Base-by-base conservation (phyloP, 2,888 invertebrate genomes). In the Xestia xanthographa region DNA sequence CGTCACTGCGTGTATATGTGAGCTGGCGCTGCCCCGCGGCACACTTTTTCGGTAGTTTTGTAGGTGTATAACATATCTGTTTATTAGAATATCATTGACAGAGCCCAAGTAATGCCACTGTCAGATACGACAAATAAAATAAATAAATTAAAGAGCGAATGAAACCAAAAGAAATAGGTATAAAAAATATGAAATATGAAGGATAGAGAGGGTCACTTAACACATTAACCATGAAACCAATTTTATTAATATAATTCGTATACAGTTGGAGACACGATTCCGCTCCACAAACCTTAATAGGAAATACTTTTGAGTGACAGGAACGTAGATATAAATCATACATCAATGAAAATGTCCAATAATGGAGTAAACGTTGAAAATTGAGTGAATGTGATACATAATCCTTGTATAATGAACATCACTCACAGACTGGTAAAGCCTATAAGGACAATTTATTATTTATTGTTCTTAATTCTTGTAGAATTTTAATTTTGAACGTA, bases 341-440 rank as follows among this genome's bases (percentile, higher is more conserved):
- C 12, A 38, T 26, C 65, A 71, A 68, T 68, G 58, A 58, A 71
- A 83, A 50, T 38, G 53, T 72, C 68, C 67, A 66, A 58, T 71
- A 69, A 14, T 43, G 26, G 60, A 45, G 53, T 56, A 48, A 67
- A 53, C 17, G 66, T 43, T 69, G n/a, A 48, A 68, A 67, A 66
- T 72, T 66, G 9, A 79, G 53, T 63, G 60, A 66, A 50, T n/a
- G 34, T 41, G 53, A 17, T 41, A 53, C 58, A 45, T 83, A 75
- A 86, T 80, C 75, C 62, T 9, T 53, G 43, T 68, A 26, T 69
- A 80, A 72, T 76, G 72, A 72, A 58, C 60, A 17, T 56, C 48
- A 56, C 20, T 58, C 58, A 66, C 43, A 17, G 12, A 41, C 45
- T 63, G 22, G 11, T 53, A 76, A 83, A 73, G 45, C 66, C 56